These are phyloP conservation scores for Pyrrhia umbra DNA, from an alignment of 2,888 invertebrate species.

Conservation along the genomic window DNA sequence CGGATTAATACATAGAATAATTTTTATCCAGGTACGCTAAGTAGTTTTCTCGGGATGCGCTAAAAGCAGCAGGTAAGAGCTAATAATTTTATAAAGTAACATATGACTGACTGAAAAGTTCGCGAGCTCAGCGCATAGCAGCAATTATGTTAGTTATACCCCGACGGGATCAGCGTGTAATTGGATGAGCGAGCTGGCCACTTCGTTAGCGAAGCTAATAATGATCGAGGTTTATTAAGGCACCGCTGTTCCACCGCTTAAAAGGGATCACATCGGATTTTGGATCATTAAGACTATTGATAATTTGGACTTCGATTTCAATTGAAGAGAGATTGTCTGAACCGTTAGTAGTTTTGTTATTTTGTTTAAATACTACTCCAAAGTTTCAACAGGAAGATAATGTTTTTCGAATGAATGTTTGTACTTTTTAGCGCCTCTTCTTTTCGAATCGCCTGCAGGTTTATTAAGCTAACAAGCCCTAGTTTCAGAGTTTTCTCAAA, in stretches of 20 bases:
- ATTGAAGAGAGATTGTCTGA: neutral
- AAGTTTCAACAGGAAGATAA: too few relatives aligned
- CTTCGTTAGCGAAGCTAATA: slow-evolving; percentile 61
- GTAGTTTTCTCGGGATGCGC: too few relatives aligned
- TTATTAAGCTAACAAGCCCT: too few relatives aligned
- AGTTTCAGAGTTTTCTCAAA: too few relatives aligned
- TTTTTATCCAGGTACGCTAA: too few relatives aligned
- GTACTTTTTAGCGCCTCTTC: too few relatives aligned
- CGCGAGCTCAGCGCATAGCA: slow-evolving; percentile 31
- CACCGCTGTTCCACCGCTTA: slow-evolving; percentile 15
- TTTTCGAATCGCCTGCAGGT: too few relatives aligned
- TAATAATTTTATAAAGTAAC: slow-evolving; percentile 24
- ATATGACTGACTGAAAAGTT: slow-evolving; percentile 39
- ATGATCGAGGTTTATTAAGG: slow-evolving; percentile 52
- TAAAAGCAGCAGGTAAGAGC: too few relatives aligned
- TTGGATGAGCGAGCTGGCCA: slow-evolving; percentile 60
- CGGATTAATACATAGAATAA: too few relatives aligned
- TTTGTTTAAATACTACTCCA: neutral
- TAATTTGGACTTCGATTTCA: slow-evolving; percentile 4
- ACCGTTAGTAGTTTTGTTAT: neutral
- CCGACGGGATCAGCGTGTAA: slow-evolving; percentile 57
- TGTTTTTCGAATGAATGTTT: too few relatives aligned
- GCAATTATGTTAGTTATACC: slow-evolving; percentile 50
- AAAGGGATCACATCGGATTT: slow-evolving; percentile 10
- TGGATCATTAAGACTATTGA: slow-evolving; percentile 26